These are phyloP conservation scores for Triplophysa siluroides DNA, from an alignment of 2,113 vertebrate genomes.

Conservation along the genomic window DNA sequence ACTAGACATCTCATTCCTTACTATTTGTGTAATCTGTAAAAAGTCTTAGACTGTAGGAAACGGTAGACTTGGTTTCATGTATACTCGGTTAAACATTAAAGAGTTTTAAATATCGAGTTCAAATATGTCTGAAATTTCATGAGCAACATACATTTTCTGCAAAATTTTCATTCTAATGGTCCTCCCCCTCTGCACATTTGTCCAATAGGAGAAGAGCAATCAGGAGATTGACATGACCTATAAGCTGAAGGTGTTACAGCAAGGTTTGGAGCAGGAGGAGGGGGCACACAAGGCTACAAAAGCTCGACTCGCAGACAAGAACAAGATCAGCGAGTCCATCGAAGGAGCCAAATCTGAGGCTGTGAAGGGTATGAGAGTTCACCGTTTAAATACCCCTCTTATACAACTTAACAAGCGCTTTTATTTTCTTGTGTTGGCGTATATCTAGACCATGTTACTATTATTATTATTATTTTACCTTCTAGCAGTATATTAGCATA, in stretches of 20 bases:
- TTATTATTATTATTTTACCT: too few relatives aligned
- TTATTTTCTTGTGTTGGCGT: too few relatives aligned
- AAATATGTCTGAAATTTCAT: background rate
- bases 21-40: too few relatives aligned
- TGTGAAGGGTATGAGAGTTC: slow-evolving; percentile 85
- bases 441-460: too few relatives aligned
- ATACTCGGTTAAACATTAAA: too few relatives aligned
- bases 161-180: background rate
- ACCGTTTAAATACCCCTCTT: background rate
- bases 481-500: too few relatives aligned
- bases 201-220: slow-evolving; percentile 91
- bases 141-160: background rate
- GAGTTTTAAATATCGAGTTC: too few relatives aligned
- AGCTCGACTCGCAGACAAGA: slow-evolving; percentile 92
- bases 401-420: background rate
- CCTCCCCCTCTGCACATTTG: background rate
- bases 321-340: slow-evolving; percentile 95
- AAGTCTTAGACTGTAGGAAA: too few relatives aligned
- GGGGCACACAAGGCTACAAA: slow-evolving; percentile 92
- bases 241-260: slow-evolving; percentile 94
- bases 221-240: slow-evolving; percentile 98
- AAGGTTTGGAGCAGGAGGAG: slow-evolving; percentile 94
- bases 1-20: background rate
- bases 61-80: too few relatives aligned
- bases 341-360: slow-evolving; percentile 97